Percentiles rank a stretch among this genome's conserved stretches.
phyloP scores from a whole-genome alignment of 2,888 invertebrate genomes.

The Pteria penguin region DNA sequence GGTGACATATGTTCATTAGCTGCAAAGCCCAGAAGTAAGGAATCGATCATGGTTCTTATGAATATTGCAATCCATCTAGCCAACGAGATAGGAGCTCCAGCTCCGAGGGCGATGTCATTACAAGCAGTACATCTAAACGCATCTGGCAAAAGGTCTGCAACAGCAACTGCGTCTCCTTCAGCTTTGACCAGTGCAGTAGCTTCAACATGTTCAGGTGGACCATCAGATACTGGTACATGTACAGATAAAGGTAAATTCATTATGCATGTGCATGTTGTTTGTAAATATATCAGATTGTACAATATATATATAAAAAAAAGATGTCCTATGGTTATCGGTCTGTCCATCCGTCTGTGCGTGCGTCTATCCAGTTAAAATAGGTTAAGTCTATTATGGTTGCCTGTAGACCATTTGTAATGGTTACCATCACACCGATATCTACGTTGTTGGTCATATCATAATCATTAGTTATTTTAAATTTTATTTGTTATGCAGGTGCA shows the following conservation, averaged over 20 bases:
- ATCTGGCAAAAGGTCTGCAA: not conserved
- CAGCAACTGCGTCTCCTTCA: not conserved
- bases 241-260: not conserved
- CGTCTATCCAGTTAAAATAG: too few species aligned
- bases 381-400: too few species aligned
- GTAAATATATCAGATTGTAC: too few species aligned
- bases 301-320: too few species aligned
- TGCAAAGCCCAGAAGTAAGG: conserved; percentile 9
- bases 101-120: not conserved
- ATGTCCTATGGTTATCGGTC: too few species aligned
- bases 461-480: too few species aligned
- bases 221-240: not conserved
- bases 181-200: not conserved
- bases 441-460: too few species aligned
- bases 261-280: too few species aligned
- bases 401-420: too few species aligned
- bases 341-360: too few species aligned
- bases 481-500: too few species aligned
- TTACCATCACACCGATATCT: too few species aligned
- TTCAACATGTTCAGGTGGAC: not conserved
- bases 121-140: not conserved
- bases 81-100: conserved; percentile 25
- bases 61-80: conserved; percentile 25
- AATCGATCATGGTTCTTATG: not conserved
- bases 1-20: conserved; percentile 11